phyloP scores from a whole-genome alignment of 1,140 invertebrate species.

The Drosophila pruinosa region DNA sequence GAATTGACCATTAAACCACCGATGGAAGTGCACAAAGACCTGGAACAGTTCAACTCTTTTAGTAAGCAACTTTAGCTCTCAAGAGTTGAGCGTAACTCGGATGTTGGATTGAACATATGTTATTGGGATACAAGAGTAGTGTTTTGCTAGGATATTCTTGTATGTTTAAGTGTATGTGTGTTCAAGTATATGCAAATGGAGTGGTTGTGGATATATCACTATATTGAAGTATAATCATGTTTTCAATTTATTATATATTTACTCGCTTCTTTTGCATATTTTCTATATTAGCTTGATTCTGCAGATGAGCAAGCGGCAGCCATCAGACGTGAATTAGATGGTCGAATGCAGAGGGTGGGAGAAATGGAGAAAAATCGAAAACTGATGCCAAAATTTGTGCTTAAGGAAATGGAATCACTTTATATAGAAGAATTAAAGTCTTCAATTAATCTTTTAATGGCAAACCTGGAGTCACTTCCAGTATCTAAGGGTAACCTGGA shows the following conservation, averaged over 20 bases:
- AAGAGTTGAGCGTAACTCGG: no score
- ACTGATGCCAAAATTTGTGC: conserved; percentile 98
- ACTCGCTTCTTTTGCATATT: background rate
- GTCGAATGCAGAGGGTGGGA: conserved; percentile 96
- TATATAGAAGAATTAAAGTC: conserved; percentile 99
- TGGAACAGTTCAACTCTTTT: no score
- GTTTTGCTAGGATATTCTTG: no score
- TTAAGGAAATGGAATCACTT: conserved; percentile 99
- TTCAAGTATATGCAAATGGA: no score
- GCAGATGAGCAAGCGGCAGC: conserved; percentile 99
- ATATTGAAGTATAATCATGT: background rate
- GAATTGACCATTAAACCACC: no score
- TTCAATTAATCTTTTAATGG: conserved; percentile 99
- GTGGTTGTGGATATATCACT: no score
- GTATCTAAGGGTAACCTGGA: conserved; percentile 99
- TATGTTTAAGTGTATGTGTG: no score
- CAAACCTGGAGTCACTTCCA: conserved; percentile 98
- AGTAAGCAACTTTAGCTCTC: no score
- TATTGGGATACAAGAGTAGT: no score
- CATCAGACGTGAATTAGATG: conserved; percentile 98
- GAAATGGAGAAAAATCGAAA: conserved; percentile 99
- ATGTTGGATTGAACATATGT: no score
- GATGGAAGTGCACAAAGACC: no score
- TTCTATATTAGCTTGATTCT: conserved; percentile 93
- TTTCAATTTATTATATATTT: background rate